Conservation (phyloP, 1,140 invertebrate genomes). For the Gryllus bimaculatus region DNA sequence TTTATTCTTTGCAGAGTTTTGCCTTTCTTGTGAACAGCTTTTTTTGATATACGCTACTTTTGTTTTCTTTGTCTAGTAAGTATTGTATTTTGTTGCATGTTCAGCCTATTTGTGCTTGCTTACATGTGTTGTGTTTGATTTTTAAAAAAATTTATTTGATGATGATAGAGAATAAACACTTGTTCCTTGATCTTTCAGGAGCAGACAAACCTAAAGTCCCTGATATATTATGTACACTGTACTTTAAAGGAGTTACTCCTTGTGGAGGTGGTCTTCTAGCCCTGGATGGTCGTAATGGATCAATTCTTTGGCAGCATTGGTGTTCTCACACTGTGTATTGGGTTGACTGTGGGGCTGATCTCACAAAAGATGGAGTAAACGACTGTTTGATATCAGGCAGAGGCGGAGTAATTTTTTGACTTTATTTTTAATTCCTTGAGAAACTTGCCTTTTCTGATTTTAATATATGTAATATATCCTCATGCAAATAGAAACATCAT, state of each 20-base stretch:
- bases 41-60: too few species aligned
- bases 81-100: too few species aligned
- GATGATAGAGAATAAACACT: too few species aligned
- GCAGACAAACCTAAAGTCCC: constrained; percentile 27
- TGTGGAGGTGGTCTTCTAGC: constrained; percentile 72
- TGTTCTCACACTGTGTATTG: constrained; percentile 62
- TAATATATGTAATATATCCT: too few species aligned
- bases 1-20: too few species aligned
- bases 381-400: constrained; percentile 68
- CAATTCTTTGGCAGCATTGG: constrained; percentile 68
- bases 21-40: too few species aligned
- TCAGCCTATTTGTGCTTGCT: too few species aligned
- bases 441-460: too few species aligned
- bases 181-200: constrained; percentile 16
- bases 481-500: too few species aligned
- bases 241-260: constrained; percentile 49
- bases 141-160: too few species aligned
- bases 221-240: constrained; percentile 50
- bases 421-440: constrained; percentile 1
- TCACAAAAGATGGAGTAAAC: constrained; percentile 56
- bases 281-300: constrained; percentile 59
- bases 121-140: too few species aligned
- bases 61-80: too few species aligned
- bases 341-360: constrained; percentile 61
- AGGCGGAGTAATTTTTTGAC: constrained; percentile 49